Evolutionary conservation across 2,888 invertebrate species (phyloP), one percentile per base, ranked within the genome.

Genomic region (Meganola albula): DNA sequence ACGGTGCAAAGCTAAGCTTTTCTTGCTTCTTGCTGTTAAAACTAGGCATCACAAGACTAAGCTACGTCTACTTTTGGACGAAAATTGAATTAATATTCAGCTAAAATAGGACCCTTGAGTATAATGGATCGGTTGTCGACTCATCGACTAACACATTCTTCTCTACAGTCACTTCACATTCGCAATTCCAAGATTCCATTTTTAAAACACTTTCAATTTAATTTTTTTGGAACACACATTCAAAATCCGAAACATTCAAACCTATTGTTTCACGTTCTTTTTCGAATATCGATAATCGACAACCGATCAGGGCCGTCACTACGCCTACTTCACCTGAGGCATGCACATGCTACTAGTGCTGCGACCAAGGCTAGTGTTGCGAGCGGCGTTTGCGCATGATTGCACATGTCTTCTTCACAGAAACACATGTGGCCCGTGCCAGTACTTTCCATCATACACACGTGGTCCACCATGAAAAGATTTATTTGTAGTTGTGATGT

Each of bases 371-470:
- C 56, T 47, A 59, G 54, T 62, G 53, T 44, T 42, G 61, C 55
- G 63, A 60, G 58, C 59, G 67, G 59, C 36, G 63, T 52, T 41
- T 59, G 45, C 35, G 72, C 71, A 31, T 56, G 44, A 85, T 97
- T 97, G 90, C 97, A 97, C 93, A 94, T 94, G 88, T 97, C 96
- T 89, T 96, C 96, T 90, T 97, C 96, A 89, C 97, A 97, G 91
- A 97, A 97, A 90, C 96, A 97, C 96, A 97, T 97, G 91, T 96
- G 96, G 87, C 97, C 97, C 77, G 93, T 95, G 88, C 96, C 96
- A 90, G 95, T 95, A 91, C 96, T 95, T 93, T 97, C 97, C 93
- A 95, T 94, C 96, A 97, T 97, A 92, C 97, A 97, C 88, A 97
- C 97, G 89, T 97, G 97, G 87, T 97, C 97, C 82, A 97, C 97